These are phyloP conservation scores for Amyelois transitella DNA, from an alignment of 1,140 invertebrate species.

Conservation along the genomic window DNA sequence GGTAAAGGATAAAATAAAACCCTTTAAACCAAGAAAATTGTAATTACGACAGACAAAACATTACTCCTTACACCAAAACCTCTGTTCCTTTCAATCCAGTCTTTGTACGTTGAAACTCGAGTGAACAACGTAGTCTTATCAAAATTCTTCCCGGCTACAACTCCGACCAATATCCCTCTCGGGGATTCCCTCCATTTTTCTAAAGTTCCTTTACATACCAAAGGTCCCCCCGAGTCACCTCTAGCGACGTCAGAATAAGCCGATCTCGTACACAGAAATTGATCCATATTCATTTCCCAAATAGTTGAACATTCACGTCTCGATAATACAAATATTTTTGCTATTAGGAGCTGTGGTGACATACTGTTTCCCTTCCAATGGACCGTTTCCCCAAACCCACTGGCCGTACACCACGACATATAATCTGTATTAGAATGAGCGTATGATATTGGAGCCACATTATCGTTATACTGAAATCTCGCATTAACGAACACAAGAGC, in stretches of 20 bases:
- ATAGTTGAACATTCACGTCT: slow-evolving; percentile 28
- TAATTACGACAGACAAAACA: not conserved
- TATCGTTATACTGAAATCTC: slow-evolving; percentile 23
- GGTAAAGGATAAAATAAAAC: not conserved
- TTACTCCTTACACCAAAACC: not conserved
- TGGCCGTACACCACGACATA: slow-evolving; percentile 23
- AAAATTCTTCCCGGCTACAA: slow-evolving; percentile 54
- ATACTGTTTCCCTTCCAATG: slow-evolving; percentile 5
- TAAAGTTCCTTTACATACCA: slow-evolving; percentile 32
- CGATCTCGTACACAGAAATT: slow-evolving; percentile 43
- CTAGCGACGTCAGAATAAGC: slow-evolving; percentile 32
- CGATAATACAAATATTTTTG: slow-evolving; percentile 28
- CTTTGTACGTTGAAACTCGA: slow-evolving; percentile 37
- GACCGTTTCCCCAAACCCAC: slow-evolving; percentile 34
- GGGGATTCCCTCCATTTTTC: slow-evolving; percentile 23
- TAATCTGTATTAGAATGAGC: slow-evolving; percentile 34
- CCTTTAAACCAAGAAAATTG: not conserved
- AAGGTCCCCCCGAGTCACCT: slow-evolving; percentile 53
- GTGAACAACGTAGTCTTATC: slow-evolving; percentile 52
- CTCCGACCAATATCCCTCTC: slow-evolving; percentile 34
- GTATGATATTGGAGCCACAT: slow-evolving; percentile 25
- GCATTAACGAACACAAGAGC: slow-evolving; percentile 28
- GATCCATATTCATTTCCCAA: slow-evolving; percentile 54
- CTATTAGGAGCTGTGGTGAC: slow-evolving; percentile 29
- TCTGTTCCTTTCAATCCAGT: slow-evolving; percentile 34